These are phyloP conservation scores for Pyrocephalus nanus DNA, from an alignment of 2,797 vertebrate genomes.

Conservation along the genomic window DNA sequence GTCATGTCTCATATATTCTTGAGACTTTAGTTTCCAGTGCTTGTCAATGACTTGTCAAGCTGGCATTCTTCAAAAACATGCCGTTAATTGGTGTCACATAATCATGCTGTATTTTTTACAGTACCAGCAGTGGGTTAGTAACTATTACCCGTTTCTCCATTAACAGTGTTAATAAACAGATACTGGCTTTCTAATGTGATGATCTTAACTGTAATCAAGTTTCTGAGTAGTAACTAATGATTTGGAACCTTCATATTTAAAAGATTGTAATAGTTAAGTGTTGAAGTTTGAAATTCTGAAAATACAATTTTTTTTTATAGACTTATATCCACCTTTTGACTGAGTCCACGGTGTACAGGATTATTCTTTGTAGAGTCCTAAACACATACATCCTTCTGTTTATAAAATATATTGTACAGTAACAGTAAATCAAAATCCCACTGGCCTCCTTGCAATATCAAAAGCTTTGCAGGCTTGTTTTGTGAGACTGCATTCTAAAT, in stretches of 20 bases:
- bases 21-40: neutral
- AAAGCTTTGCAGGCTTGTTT: neutral
- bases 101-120: neutral
- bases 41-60: slow-evolving; percentile 54
- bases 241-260: neutral
- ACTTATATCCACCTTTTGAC: neutral
- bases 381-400: neutral
- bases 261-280: accelerated
- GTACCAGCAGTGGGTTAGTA: neutral
- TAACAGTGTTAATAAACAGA: neutral
- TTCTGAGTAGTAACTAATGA: neutral
- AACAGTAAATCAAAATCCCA: neutral
- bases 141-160: neutral
- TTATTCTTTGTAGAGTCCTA: neutral
- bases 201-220: neutral
- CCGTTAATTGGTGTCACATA: neutral
- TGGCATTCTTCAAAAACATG: neutral
- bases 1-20: slow-evolving; percentile 41
- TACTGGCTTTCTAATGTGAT: neutral
- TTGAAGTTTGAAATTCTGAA: neutral
- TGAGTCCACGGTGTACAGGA: neutral
- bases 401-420: neutral
- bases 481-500: neutral
- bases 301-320: neutral
- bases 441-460: neutral